A percentile compares a stretch with the other conserved stretches of the same genome.
These are phyloP conservation scores for Rhamphomyia laevipes DNA, from an alignment of 2,888 invertebrate species.

Conservation along the genomic window DNA sequence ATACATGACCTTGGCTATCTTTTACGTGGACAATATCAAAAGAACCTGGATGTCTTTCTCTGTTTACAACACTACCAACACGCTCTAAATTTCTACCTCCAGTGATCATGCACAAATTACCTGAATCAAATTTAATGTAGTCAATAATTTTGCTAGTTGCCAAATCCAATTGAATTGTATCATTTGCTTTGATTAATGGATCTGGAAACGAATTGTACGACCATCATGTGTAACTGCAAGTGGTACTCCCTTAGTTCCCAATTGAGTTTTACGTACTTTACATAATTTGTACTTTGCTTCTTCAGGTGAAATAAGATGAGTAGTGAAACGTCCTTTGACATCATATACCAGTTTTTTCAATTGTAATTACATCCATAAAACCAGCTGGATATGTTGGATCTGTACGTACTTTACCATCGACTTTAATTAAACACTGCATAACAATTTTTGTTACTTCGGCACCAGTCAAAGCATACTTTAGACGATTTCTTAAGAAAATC, in stretches of 20 bases:
- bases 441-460: slow-evolving; percentile 96
- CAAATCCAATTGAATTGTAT: slow-evolving; percentile 93
- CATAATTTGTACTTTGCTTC: slow-evolving; percentile 99
- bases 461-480: slow-evolving; percentile 96
- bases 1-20: slow-evolving; percentile 92
- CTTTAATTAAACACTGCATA: slow-evolving; percentile 95
- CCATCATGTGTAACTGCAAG: slow-evolving; percentile 95
- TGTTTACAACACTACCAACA: slow-evolving; percentile 92
- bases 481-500: slow-evolving; percentile 91
- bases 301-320: slow-evolving; percentile 92
- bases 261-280: slow-evolving; percentile 80
- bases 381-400: slow-evolving; percentile 97
- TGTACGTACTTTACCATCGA: slow-evolving; percentile 96
- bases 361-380: slow-evolving; percentile 98
- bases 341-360: slow-evolving; percentile 99
- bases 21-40: slow-evolving; percentile 99
- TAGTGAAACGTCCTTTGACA: slow-evolving; percentile 94
- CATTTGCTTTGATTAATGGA: slow-evolving; percentile 91
- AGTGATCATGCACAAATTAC: slow-evolving; percentile 99
- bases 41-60: slow-evolving; percentile 97
- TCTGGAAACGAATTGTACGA: slow-evolving; percentile 96
- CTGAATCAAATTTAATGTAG: slow-evolving; percentile 97
- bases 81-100: slow-evolving; percentile 99
- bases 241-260: slow-evolving; percentile 92
- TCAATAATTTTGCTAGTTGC: slow-evolving; percentile 90